These are phyloP conservation scores for Phania funesta DNA, from an alignment of 2,888 invertebrate species.

Conservation along the genomic window DNA sequence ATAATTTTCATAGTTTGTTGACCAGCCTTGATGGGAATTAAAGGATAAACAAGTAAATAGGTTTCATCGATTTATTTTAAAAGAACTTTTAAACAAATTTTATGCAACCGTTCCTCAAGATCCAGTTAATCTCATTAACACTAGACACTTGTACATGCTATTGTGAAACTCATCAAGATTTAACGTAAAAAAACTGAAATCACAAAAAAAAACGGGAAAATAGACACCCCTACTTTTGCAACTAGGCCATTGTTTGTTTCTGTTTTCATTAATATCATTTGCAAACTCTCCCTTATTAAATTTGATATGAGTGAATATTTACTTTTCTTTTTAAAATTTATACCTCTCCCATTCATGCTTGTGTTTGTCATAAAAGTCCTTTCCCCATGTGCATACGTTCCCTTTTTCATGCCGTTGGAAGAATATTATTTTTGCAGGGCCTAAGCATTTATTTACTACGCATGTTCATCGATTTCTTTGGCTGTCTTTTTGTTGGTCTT, in stretches of 20 bases:
- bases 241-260: conserved; percentile 16
- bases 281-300: conserved; percentile 45
- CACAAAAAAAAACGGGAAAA: background rate
- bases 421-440: conserved; percentile 37
- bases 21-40: too few relatives aligned
- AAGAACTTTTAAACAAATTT: too few relatives aligned
- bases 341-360: background rate
- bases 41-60: too few relatives aligned
- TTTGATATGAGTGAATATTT: conserved; percentile 40
- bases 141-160: background rate
- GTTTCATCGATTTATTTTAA: too few relatives aligned
- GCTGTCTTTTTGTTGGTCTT: background rate
- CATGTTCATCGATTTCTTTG: background rate
- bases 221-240: background rate
- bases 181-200: background rate
- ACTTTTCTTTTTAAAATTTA: background rate
- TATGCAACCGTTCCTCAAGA: too few relatives aligned
- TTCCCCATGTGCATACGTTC: background rate
- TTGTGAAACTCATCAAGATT: background rate
- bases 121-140: background rate
- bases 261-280: conserved; percentile 27
- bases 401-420: background rate
- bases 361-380: conserved; percentile 28
- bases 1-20: too few relatives aligned
- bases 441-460: conserved; percentile 26